Conservation (phyloP, 2,113 vertebrate genomes). For the Phycodurus eques region DNA sequence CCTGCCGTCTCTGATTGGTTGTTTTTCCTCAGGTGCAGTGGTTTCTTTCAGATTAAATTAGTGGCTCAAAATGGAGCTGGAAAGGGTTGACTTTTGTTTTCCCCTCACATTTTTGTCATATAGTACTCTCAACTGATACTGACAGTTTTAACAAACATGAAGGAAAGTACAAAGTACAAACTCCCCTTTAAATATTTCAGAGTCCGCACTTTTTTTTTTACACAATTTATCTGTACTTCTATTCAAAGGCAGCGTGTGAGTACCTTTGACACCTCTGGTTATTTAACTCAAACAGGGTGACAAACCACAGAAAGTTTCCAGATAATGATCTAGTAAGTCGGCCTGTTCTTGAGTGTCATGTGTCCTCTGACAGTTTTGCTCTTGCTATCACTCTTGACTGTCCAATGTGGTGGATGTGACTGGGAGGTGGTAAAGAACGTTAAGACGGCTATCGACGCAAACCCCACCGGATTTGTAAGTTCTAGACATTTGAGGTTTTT, state of each 20-base stretch:
- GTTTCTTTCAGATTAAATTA: background rate
- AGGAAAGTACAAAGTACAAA: background rate
- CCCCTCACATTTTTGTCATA: no score
- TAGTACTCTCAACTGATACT: no score
- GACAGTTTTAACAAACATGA: no score
- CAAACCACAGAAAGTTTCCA: conserved; percentile 66
- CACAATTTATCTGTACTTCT: background rate
- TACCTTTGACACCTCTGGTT: background rate
- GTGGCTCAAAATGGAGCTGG: no score
- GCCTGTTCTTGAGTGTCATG: conserved; percentile 11
- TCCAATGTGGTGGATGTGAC: conserved; percentile 68
- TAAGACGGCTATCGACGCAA: conserved; percentile 54
- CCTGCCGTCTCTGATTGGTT: no score
- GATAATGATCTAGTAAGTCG: conserved; percentile 32
- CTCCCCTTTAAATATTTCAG: background rate
- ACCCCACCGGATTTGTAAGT: conserved; percentile 75
- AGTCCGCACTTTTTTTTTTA: background rate
- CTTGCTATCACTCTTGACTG: conserved; percentile 69
- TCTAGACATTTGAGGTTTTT: no score
- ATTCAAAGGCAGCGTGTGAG: background rate
- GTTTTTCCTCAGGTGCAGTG: no score
- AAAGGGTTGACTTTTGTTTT: background rate
- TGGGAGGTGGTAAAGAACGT: conserved; percentile 56
- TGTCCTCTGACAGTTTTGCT: conserved; percentile 59
- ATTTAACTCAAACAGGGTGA: conserved; percentile 13